A percentile compares a stretch with the other conserved stretches of the same genome.
Evolutionary conservation across 2,797 vertebrate species (phyloP).

Genomic region (Hypotaenidia philippensis): DNA sequence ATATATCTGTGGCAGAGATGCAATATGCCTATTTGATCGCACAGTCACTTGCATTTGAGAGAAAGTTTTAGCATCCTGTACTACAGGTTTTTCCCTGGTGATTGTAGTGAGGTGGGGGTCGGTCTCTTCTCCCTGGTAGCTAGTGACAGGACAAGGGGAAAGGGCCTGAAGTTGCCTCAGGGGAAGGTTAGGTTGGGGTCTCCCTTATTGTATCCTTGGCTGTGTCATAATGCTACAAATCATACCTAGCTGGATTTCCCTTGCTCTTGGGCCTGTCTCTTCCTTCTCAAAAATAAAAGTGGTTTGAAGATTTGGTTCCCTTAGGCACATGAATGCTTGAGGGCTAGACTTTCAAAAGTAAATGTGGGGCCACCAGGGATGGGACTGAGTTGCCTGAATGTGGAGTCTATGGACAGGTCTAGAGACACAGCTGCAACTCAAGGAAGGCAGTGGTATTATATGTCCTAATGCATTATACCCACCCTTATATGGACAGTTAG

Average conservation of each 20-base stretch:
- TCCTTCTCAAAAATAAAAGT: not conserved
- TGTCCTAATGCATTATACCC: not conserved
- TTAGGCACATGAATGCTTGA: not conserved
- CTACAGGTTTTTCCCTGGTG: not conserved
- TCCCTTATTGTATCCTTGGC: not conserved
- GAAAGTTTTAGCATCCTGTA: not conserved
- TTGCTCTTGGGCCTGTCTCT: not conserved
- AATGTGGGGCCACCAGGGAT: not conserved
- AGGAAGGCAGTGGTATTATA: not conserved
- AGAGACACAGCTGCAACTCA: not conserved
- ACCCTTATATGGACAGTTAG: not conserved
- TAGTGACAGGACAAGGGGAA: too few species aligned
- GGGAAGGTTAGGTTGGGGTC: too few species aligned
- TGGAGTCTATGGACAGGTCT: not conserved
- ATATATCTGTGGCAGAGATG: not conserved
- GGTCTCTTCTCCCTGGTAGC: too few species aligned
- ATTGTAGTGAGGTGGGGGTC: too few species aligned
- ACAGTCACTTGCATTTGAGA: not conserved
- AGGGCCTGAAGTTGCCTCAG: too few species aligned
- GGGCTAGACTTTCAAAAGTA: not conserved
- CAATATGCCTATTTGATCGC: not conserved
- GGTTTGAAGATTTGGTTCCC: not conserved
- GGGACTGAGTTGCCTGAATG: not conserved
- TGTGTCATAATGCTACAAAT: not conserved
- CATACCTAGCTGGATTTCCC: not conserved